Percentiles rank a stretch among this genome's conserved stretches.
These are phyloP conservation scores for Cephalotes varians DNA, from an alignment of 2,888 invertebrate genomes.

Conservation along the genomic window DNA sequence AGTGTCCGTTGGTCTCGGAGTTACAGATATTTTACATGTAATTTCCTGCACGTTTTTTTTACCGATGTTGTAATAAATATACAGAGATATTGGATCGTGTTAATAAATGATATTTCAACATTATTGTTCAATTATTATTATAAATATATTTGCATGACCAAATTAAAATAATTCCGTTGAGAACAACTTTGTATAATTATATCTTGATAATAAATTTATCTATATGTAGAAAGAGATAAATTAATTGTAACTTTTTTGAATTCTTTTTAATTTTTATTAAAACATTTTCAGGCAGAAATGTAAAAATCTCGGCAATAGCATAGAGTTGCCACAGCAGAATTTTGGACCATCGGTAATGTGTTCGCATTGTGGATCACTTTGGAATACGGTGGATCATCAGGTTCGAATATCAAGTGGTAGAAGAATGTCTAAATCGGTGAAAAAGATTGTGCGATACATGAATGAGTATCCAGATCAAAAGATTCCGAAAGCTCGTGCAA, in stretches of 20 bases:
- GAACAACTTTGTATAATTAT: neutral
- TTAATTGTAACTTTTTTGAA: neutral
- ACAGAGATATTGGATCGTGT: neutral
- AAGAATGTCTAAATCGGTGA: constrained; percentile 70
- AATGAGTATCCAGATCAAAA: constrained; percentile 49
- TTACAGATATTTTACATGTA: constrained; percentile 73
- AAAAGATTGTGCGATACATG: constrained; percentile 67
- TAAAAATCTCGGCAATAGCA: constrained; percentile 59
- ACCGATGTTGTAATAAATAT: neutral
- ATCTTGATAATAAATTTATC: neutral
- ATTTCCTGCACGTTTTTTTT: constrained; percentile 14
- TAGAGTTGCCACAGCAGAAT: constrained; percentile 74
- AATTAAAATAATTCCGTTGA: neutral
- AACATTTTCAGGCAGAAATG: constrained; percentile 73
- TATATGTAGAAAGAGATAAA: neutral
- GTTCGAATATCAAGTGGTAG: constrained; percentile 73
- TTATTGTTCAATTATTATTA: neutral
- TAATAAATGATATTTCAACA: neutral
- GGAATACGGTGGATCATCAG: constrained; percentile 74
- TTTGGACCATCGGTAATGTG: constrained; percentile 79
- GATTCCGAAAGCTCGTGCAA: constrained; percentile 69
- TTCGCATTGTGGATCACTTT: constrained; percentile 78
- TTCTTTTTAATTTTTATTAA: constrained; percentile 12
- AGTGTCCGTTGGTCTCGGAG: constrained; percentile 60
- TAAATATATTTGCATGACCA: neutral